Conservation (phyloP, 2,113 vertebrate genomes). For the Dasyurus viverrinus region DNA sequence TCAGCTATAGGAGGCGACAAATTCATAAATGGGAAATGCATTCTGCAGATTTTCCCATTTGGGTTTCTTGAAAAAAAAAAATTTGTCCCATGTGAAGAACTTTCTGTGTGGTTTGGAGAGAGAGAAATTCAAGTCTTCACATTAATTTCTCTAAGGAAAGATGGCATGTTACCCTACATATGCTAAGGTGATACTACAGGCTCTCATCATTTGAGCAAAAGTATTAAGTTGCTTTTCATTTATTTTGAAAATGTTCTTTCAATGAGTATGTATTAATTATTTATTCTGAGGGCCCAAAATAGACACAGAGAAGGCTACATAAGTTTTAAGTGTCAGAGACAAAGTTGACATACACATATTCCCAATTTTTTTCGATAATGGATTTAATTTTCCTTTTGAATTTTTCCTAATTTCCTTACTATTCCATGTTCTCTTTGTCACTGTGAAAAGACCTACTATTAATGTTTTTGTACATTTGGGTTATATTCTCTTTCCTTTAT, state of each 20-base stretch:
- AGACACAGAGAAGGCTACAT: not conserved
- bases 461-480: no score
- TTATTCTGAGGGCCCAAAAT: not conserved
- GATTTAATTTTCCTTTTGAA: no score
- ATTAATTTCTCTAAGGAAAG: conserved; percentile 10
- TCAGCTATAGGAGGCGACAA: conserved; percentile 24
- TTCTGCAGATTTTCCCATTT: conserved; percentile 34
- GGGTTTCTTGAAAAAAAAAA: not conserved
- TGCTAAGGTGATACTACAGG: conserved; percentile 14
- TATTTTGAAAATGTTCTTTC: conserved; percentile 18
- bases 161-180: conserved; percentile 24
- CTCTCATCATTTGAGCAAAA: conserved; percentile 17
- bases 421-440: no score
- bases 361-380: no score
- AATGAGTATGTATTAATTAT: not conserved
- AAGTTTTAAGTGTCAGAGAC: not conserved
- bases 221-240: not conserved
- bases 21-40: conserved; percentile 1
- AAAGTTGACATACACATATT: no score
- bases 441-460: no score
- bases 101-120: conserved; percentile 6
- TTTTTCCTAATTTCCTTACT: no score
- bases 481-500: no score
- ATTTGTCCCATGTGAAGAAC: not conserved
- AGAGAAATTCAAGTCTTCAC: conserved; percentile 20